Evolutionary conservation across 2,797 vertebrate species (phyloP), one percentile per base, ranked within the genome.

Genomic region (Brachyalestes nurse): DNA sequence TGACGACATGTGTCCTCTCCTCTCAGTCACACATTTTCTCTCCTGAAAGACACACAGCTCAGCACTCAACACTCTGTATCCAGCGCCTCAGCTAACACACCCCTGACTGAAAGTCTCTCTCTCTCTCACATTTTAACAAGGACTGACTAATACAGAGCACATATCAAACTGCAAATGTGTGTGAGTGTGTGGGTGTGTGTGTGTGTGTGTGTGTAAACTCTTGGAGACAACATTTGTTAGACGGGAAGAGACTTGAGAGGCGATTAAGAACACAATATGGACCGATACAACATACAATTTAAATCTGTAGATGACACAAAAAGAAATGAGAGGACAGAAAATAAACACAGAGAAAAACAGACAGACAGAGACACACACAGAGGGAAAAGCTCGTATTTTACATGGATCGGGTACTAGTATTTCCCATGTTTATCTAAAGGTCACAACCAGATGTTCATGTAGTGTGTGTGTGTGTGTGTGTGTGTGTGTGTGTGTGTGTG

Each of bases 381-480:
- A 17, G 14, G 17, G 17, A 5, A 47, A 47, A 47, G 45, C 45
- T 47, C 45, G 8, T 12, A 1, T 47, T 12, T 47, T 47, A 7
- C 45, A 47, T 47, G 45, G 9, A 47, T 8, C 13, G 45, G 13
- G 25, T 16, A 45, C 38, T 17, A 83, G 23, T 6, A 1, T 58
- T 64, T 65, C 62, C 4, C 17, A 17, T 14, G 62, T 81, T 19
- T 66, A 64, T 38, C 42, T 55, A 40, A 64, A 78, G 82, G 58
- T 76, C 79, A 78, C 23, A 23, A 77, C 62, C n/a, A 8, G 65
- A 51, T 40, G 38, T n/a, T 77, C 62, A 60, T 4, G 8, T 23
- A 25, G 61, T 64, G 84, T 72, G 70, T 65, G 7, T 66, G 80
- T 23, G 58, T 34, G 25, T 47, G 67, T 53, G 38, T 65, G 74